Evolutionary conservation across 2,888 invertebrate genomes (phyloP).

Genomic region (Scaptomyza reducta): DNA sequence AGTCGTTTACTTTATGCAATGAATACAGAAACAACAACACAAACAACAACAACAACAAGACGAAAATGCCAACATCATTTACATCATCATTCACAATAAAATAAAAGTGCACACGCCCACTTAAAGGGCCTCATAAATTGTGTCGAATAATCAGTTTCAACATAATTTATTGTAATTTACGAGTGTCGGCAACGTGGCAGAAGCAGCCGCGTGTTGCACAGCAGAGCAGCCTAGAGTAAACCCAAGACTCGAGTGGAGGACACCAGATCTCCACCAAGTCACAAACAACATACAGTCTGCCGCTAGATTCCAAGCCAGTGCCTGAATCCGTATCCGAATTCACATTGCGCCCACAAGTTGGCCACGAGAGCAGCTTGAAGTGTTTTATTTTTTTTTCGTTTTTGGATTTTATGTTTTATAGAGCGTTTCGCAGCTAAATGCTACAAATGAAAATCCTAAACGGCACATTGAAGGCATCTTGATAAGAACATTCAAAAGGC

Average conservation of each 20-base stretch:
- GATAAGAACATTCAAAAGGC: slow-evolving; percentile 61
- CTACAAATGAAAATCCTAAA: slow-evolving; percentile 79
- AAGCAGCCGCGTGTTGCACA: slow-evolving; percentile 36
- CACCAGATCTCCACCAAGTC: slow-evolving; percentile 37
- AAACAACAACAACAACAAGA: slow-evolving; percentile 46
- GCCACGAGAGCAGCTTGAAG: slow-evolving; percentile 25
- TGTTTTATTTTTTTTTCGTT: slow-evolving; percentile 11
- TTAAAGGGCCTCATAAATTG: slow-evolving; percentile 79
- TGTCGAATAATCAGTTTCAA: slow-evolving; percentile 79
- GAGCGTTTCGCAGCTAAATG: slow-evolving; percentile 71
- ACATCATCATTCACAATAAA: slow-evolving; percentile 80
- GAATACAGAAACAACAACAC: slow-evolving; percentile 30
- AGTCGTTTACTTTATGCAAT: slow-evolving; percentile 41
- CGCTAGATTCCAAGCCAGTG: slow-evolving; percentile 42
- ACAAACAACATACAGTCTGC: slow-evolving; percentile 46
- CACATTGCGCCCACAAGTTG: slow-evolving; percentile 66
- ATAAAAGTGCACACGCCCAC: slow-evolving; percentile 80
- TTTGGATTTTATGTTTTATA: slow-evolving; percentile 48
- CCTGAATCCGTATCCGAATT: slow-evolving; percentile 48
- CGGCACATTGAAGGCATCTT: slow-evolving; percentile 79
- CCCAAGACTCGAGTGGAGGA: slow-evolving; percentile 15
- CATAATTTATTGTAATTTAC: slow-evolving; percentile 80
- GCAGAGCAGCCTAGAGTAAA: slow-evolving; percentile 18
- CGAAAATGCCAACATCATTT: slow-evolving; percentile 73
- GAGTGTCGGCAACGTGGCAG: slow-evolving; percentile 72